phyloP scores from a whole-genome alignment of 2,113 vertebrate genomes.

The Ptilorrhoa leucosticta region DNA sequence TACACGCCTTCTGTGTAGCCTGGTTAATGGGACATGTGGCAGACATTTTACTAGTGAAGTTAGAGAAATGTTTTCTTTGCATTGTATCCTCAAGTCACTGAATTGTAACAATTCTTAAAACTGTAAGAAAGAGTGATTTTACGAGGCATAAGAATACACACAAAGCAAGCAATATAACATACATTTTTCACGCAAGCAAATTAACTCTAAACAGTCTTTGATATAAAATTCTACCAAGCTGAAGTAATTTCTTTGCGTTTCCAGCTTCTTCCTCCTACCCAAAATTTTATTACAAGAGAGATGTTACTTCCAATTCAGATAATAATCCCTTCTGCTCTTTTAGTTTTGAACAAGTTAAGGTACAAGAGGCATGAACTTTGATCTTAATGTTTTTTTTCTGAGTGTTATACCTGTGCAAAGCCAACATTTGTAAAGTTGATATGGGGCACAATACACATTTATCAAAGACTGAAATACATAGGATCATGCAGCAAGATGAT shows the following conservation, averaged over 20 bases:
- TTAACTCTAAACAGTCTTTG: constrained; percentile 74
- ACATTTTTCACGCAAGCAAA: constrained; percentile 69
- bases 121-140: constrained; percentile 29
- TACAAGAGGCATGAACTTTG: constrained; percentile 38
- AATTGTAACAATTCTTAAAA: constrained; percentile 17
- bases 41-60: background rate
- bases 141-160: constrained; percentile 46
- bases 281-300: constrained; percentile 17
- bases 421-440: constrained; percentile 74
- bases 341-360: constrained; percentile 46
- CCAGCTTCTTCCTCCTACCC: constrained; percentile 20
- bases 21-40: background rate
- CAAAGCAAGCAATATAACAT: constrained; percentile 34
- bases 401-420: constrained; percentile 69
- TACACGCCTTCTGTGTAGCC: background rate
- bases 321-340: constrained; percentile 40
- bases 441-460: constrained; percentile 77
- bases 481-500: constrained; percentile 78
- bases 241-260: constrained; percentile 54
- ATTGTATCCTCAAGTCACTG: background rate
- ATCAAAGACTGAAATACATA: constrained; percentile 81
- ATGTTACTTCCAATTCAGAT: constrained; percentile 66
- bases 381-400: constrained; percentile 35
- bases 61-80: constrained; percentile 4
- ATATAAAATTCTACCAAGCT: constrained; percentile 69